A percentile compares a stretch with the other conserved stretches of the same genome.
Conservation (phyloP, 2,888 invertebrate genomes). For the Brachycybe producta region DNA sequence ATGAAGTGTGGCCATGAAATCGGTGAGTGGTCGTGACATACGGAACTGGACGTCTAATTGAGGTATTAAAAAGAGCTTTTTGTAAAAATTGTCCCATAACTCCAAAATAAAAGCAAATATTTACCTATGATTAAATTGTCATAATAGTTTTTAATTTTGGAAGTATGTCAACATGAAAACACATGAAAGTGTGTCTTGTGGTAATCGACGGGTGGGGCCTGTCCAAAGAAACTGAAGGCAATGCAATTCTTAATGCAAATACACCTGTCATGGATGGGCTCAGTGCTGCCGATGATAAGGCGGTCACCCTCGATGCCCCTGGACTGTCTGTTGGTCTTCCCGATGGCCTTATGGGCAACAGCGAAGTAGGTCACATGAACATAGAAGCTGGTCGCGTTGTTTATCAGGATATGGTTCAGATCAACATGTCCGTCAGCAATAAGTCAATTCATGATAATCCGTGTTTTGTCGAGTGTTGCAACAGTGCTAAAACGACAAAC, state of each 20-base stretch:
- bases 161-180: too few species aligned
- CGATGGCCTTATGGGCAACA: conserved; percentile 38
- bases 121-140: too few species aligned
- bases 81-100: too few species aligned
- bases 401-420: conserved; percentile 38
- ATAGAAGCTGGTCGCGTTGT: conserved; percentile 37
- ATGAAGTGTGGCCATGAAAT: conserved; percentile 95
- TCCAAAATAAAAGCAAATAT: too few species aligned
- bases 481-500: conserved; percentile 32
- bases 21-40: conserved; percentile 84
- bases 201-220: conserved; percentile 39
- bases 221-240: conserved; percentile 31
- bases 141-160: too few species aligned
- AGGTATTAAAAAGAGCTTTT: too few species aligned
- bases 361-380: conserved; percentile 38
- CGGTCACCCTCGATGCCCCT: conserved; percentile 32
- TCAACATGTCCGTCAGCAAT: conserved; percentile 32
- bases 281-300: conserved; percentile 29
- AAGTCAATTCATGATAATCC: conserved; percentile 30
- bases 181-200: conserved; percentile 34
- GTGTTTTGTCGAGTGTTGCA: conserved; percentile 30
- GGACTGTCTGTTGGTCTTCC: conserved; percentile 37
- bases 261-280: conserved; percentile 36
- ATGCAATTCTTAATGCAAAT: conserved; percentile 34
- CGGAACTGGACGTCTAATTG: conserved; percentile 78